These are phyloP conservation scores for Megaceryle maxima DNA, from an alignment of 2,113 vertebrate species.

Conservation along the genomic window DNA sequence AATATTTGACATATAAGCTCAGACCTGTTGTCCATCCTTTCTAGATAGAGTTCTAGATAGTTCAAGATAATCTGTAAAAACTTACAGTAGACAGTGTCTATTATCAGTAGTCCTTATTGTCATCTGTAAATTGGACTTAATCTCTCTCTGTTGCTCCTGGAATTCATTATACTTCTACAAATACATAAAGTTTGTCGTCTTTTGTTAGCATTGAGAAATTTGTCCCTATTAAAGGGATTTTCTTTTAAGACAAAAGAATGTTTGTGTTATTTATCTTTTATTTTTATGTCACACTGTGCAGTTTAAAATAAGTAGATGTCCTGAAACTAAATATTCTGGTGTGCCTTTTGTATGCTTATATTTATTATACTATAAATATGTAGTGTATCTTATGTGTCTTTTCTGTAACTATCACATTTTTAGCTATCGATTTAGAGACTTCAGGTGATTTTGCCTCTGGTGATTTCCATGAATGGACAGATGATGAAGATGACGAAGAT, in stretches of 20 bases:
- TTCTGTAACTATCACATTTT: constrained; percentile 15
- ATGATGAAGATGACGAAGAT: constrained; percentile 80
- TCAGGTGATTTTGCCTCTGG: constrained; percentile 95
- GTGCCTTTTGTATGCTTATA: background rate
- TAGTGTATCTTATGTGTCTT: background rate
- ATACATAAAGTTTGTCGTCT: background rate
- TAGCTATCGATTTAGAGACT: constrained; percentile 84
- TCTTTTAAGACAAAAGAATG: background rate
- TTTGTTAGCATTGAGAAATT: background rate
- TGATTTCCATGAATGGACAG: constrained; percentile 83
- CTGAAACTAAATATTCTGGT: background rate
- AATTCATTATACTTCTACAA: background rate
- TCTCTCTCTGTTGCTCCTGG: background rate
- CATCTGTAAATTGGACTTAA: background rate
- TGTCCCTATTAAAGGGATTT: background rate
- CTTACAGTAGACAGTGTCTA: background rate
- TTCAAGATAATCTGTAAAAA: background rate
- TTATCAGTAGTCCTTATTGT: background rate
- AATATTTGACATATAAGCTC: background rate
- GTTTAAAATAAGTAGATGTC: background rate
- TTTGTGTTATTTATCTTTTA: background rate
- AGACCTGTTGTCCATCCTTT: background rate
- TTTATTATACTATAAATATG: background rate
- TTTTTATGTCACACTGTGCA: background rate
- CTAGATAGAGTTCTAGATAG: background rate